Evolutionary conservation across 2,113 vertebrate species (phyloP).

Genomic region (Megaceryle maxima): DNA sequence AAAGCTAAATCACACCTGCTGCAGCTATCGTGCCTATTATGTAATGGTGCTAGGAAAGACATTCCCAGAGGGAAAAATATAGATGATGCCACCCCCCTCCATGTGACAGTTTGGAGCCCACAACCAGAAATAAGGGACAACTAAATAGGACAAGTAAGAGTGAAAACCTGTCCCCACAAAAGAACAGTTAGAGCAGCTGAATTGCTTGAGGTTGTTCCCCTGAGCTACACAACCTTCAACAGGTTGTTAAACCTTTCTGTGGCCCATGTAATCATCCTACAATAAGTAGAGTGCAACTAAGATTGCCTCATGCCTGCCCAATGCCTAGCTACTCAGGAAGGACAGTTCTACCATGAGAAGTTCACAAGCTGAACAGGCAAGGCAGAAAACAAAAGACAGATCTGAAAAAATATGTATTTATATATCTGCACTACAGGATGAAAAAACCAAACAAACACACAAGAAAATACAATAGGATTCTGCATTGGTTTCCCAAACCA

Average conservation of each 20-base stretch:
- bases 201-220: neutral
- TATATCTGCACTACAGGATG: neutral
- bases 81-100: rapidly evolving
- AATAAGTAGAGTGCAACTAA: neutral
- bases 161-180: neutral
- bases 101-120: neutral
- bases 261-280: neutral
- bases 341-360: neutral
- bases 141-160: neutral
- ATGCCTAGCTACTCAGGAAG: neutral
- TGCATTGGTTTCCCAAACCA: neutral
- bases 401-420: neutral
- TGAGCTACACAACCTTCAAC: neutral
- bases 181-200: neutral
- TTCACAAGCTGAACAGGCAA: neutral
- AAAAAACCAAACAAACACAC: neutral
- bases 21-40: neutral
- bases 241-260: neutral
- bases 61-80: neutral
- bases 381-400: neutral
- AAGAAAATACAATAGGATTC: neutral
- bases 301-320: neutral
- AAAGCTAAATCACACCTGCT: neutral
- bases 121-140: neutral
- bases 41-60: neutral